A percentile compares a stretch with the other conserved stretches of the same genome.
phyloP scores from a whole-genome alignment of 2,888 invertebrate species.

The Tetramorium bicarinatum region DNA sequence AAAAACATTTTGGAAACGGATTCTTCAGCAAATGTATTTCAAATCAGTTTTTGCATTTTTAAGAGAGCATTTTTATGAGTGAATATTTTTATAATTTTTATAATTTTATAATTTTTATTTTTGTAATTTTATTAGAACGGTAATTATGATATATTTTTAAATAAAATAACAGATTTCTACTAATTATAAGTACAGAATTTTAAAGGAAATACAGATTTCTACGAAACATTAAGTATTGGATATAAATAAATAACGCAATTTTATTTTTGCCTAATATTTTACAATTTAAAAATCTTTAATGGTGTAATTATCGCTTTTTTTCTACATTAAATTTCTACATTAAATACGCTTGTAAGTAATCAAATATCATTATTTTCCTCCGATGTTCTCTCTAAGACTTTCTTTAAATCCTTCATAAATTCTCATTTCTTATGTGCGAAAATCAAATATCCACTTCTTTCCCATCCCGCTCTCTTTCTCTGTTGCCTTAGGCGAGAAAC shows the following conservation, averaged over 20 bases:
- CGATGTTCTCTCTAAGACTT: background rate
- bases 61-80: background rate
- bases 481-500: slow-evolving; percentile 63
- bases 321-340: background rate
- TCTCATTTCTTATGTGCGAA: slow-evolving; percentile 79
- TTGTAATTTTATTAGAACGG: background rate
- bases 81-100: background rate
- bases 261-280: background rate
- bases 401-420: slow-evolving; percentile 14
- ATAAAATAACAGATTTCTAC: background rate
- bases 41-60: background rate
- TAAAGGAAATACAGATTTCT: background rate
- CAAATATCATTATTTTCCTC: background rate
- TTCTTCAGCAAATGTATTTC: background rate
- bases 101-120: no score
- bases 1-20: background rate
- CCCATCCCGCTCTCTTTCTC: background rate
- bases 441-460: slow-evolving; percentile 79
- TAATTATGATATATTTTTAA: background rate
- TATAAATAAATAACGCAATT: background rate
- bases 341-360: no score
- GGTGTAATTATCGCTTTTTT: background rate
- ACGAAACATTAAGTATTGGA: background rate
- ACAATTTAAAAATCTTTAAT: background rate
- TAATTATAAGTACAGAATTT: no score